Conservation (phyloP, 2,113 vertebrate species). For the Albula goreensis region DNA sequence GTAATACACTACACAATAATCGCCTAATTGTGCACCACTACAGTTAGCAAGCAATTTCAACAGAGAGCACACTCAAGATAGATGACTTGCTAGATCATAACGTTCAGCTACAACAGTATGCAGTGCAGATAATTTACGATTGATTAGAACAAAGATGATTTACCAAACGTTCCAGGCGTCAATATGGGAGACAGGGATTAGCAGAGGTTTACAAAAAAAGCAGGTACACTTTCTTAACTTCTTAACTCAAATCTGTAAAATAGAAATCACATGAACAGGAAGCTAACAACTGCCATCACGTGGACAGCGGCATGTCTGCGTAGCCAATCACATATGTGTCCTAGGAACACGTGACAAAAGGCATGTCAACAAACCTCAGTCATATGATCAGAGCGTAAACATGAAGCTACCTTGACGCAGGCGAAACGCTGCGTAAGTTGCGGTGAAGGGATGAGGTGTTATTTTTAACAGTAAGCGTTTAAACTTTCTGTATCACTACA, state of each 20-base stretch:
- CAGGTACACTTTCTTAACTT: not conserved
- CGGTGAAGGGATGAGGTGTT: constrained; percentile 26
- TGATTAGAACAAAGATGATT: no score
- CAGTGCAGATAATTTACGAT: not conserved
- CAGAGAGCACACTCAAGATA: not conserved
- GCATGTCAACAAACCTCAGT: constrained; percentile 25
- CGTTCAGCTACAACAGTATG: not conserved
- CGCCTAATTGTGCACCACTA: not conserved
- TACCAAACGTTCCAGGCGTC: not conserved
- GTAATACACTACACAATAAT: not conserved
- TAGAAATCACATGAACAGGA: constrained; percentile 34
- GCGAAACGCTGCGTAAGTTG: constrained; percentile 32
- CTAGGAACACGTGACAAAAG: constrained; percentile 5
- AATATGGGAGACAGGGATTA: not conserved
- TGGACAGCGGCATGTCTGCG: not conserved
- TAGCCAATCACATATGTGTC: constrained; percentile 2
- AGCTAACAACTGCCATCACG: constrained; percentile 10
- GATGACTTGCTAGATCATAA: not conserved
- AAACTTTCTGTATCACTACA: constrained; percentile 27
- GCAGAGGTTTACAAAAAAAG: not conserved
- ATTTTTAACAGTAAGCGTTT: constrained; percentile 39
- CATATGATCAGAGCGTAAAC: constrained; percentile 36
- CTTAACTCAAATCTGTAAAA: not conserved
- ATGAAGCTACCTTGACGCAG: constrained; percentile 35
- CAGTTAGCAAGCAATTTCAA: not conserved